A percentile compares a stretch with the other conserved stretches of the same genome.
Conservation (phyloP, 1,140 invertebrate species). For the Fopius arisanus region DNA sequence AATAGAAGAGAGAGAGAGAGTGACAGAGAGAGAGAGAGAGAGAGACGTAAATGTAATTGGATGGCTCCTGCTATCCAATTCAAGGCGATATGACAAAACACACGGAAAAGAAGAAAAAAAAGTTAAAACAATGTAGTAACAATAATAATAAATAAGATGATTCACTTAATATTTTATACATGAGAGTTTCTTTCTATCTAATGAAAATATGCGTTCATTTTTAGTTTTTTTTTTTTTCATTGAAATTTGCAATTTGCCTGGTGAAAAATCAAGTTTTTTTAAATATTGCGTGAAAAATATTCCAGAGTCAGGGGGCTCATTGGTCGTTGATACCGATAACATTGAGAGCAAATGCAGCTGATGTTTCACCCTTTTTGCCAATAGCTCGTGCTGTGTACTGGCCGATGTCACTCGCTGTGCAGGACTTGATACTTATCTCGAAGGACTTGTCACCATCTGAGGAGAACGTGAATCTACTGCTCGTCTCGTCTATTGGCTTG, state of each 20-base stretch:
- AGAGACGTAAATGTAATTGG: slow-evolving; percentile 14
- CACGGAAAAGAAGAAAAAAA: slow-evolving; percentile 37
- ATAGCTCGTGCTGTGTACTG: slow-evolving; percentile 90
- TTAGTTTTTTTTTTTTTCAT: background rate
- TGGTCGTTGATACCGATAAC: slow-evolving; percentile 66
- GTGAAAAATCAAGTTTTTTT: background rate
- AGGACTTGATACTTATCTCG: slow-evolving; percentile 78
- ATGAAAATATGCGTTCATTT: slow-evolving; percentile 28
- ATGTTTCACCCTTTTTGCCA: slow-evolving; percentile 82
- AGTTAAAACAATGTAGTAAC: slow-evolving; percentile 45
- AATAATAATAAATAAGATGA: slow-evolving; percentile 41
- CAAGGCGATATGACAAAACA: slow-evolving; percentile 51
- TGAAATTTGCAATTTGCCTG: background rate
- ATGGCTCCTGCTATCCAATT: slow-evolving; percentile 33
- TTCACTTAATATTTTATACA: slow-evolving; percentile 39
- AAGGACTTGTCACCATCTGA: slow-evolving; percentile 80
- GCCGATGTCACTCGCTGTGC: slow-evolving; percentile 82
- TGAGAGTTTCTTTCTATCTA: slow-evolving; percentile 31
- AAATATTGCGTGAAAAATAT: background rate
- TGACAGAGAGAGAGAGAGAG: background rate
- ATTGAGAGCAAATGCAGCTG: slow-evolving; percentile 87
- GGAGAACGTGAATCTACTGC: slow-evolving; percentile 81
- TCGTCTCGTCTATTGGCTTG: slow-evolving; percentile 79
- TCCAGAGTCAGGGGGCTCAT: background rate
- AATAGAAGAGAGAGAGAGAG: background rate